Evolutionary conservation across 2,113 vertebrate species (phyloP), one percentile per base, ranked within the genome.

Genomic region (Daphoenositta chrysoptera): DNA sequence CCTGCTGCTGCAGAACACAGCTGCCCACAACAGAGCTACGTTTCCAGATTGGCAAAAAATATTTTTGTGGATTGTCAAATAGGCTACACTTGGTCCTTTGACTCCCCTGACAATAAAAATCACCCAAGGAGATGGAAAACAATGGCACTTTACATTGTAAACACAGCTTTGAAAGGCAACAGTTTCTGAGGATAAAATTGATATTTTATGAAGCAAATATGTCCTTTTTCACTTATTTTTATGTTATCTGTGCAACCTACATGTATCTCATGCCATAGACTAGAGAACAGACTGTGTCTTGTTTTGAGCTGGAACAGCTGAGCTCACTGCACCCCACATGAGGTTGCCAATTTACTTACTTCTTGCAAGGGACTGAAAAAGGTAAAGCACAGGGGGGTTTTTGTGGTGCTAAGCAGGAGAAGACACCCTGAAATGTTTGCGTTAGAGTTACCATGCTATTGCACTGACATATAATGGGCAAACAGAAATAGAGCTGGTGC

Each of bases 251-350:
- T 69, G 17, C 13, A 65, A 54, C 13, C 31, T 72, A 9, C 2
- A 4, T 4, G 2, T 28, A 31, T 51, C 19, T 31, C 3, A 0
- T 44, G 13, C 9, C 24, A 16, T 6, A 68, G 5, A 35, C 3
- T 17, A 63, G 48, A 79, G 31, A 77, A 42, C 2, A 63, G 44
- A 84, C 76, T 23, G 30, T 0, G 1, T 56, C 14, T 42, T 23
- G 9, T 12, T 90, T 48, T 60, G 45, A 73, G 3, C 8, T 81
- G 66, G 35, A 57, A 33, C 6, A 54, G 16, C 19, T 15, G 10
- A 86, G 10, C 13, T 78, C 42, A 16, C n/a, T 73, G 23, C 21
- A 81, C 4, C 13, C 15, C 9, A 27, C 6, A 27, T 75, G 50
- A 87, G 26, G 26, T 0, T 44, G 15, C 26, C 0, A 0, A 28